Conservation (phyloP, 1,140 invertebrate genomes). For the Magallana gigas region DNA sequence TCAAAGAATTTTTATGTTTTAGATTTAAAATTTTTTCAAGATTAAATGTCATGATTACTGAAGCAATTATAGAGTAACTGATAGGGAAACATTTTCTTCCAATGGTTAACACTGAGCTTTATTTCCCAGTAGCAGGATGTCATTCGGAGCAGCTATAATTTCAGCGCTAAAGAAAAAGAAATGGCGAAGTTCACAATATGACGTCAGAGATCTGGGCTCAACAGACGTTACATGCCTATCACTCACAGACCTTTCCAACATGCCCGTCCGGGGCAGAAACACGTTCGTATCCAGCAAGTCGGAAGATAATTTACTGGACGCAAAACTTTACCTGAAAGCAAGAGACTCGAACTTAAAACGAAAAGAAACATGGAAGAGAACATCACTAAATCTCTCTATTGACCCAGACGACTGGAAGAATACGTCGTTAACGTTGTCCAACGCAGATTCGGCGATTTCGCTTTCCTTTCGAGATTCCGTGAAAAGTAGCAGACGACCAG, state of each 20-base stretch:
- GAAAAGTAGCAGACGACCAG: slow-evolving; percentile 25
- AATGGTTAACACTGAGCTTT: too few species aligned
- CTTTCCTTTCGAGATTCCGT: slow-evolving; percentile 16
- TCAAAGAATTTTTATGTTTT: too few species aligned
- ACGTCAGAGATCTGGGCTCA: not conserved
- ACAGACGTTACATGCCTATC: slow-evolving; percentile 17
- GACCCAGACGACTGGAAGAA: not conserved
- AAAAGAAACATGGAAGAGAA: slow-evolving; percentile 3
- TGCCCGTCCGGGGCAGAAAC: not conserved
- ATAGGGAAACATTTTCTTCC: too few species aligned
- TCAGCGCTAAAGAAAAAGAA: slow-evolving; percentile 7
- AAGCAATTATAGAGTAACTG: too few species aligned
- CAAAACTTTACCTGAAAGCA: slow-evolving; percentile 7
- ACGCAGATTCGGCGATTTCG: not conserved
- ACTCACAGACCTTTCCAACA: not conserved
- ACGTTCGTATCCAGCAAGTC: slow-evolving; percentile 35
- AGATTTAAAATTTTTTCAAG: too few species aligned
- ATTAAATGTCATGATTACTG: too few species aligned
- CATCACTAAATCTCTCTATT: slow-evolving; percentile 9
- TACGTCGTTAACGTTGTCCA: not conserved
- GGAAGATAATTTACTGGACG: slow-evolving; percentile 21
- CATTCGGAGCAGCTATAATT: slow-evolving; percentile 6
- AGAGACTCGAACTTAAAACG: not conserved
- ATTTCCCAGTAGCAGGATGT: not conserved
- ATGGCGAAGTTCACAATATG: slow-evolving; percentile 26